Conservation (phyloP, 2,113 vertebrate species). For the Colistium nudipinnis region DNA sequence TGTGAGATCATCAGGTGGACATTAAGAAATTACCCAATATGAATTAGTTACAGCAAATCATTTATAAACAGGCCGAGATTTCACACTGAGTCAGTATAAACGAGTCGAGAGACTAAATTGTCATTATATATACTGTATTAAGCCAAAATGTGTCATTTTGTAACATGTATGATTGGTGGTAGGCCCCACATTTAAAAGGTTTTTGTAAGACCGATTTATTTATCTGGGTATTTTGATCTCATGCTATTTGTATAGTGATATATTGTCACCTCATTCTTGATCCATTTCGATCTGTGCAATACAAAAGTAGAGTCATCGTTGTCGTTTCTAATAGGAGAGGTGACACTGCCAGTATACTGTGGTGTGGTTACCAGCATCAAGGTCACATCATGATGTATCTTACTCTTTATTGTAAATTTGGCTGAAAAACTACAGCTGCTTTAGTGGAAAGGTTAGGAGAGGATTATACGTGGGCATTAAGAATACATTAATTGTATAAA, state of each 20-base stretch:
- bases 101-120: no score
- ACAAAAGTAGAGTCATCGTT: neutral
- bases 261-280: neutral
- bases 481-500: neutral
- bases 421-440: no score
- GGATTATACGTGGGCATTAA: neutral
- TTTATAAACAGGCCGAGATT: no score
- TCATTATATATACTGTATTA: neutral
- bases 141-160: neutral
- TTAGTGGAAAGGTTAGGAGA: neutral
- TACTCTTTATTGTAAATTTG: neutral
- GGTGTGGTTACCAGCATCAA: neutral
- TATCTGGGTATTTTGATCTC: neutral
- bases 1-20: no score
- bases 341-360: neutral
- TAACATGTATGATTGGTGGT: neutral
- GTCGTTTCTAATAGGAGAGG: slow-evolving; percentile 4
- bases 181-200: neutral
- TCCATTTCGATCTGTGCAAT: neutral
- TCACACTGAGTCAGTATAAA: no score
- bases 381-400: neutral
- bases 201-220: neutral
- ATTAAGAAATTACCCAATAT: no score
- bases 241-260: neutral
- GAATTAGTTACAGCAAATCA: no score